Conservation (phyloP, 1,140 invertebrate species). For the Cydia pomonella region DNA sequence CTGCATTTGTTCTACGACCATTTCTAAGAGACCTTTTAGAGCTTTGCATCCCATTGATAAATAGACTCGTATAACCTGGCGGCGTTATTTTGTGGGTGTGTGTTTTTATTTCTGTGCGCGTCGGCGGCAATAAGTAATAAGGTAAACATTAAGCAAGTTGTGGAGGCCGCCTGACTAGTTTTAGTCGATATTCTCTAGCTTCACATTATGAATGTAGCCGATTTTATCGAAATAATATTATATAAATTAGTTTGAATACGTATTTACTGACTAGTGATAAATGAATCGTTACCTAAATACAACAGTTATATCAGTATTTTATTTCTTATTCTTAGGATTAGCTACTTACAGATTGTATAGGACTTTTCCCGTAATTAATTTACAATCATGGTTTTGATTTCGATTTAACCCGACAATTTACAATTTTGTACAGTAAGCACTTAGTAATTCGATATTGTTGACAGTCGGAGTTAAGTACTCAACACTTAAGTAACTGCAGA, state of each 20-base stretch:
- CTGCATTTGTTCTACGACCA: conserved; percentile 51
- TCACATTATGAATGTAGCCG: not conserved
- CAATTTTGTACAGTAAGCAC: conserved; percentile 10
- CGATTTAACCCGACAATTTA: not conserved
- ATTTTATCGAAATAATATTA: conserved; percentile 3
- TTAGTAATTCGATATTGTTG: conserved; percentile 16
- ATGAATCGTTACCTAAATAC: not conserved
- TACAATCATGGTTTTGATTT: not conserved
- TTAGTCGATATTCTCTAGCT: conserved; percentile 41
- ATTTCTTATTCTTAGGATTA: not conserved
- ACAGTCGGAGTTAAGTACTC: conserved; percentile 22
- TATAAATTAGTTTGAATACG: not conserved
- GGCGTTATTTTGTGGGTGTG: conserved; percentile 53
- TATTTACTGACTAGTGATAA: not conserved
- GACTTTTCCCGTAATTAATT: not conserved
- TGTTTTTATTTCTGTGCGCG: conserved; percentile 68
- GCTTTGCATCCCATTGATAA: conserved; percentile 43
- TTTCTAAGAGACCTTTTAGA: conserved; percentile 47
- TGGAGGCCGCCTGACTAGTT: conserved; percentile 57
- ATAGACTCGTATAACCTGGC: conserved; percentile 46
- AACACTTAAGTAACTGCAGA: conserved; percentile 17
- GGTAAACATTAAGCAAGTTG: conserved; percentile 68
- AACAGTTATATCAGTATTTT: not conserved
- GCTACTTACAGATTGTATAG: not conserved
- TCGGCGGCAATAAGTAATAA: conserved; percentile 71